Conservation (phyloP, 1,140 invertebrate species). For the Pseudomyrmex sp. region DNA sequence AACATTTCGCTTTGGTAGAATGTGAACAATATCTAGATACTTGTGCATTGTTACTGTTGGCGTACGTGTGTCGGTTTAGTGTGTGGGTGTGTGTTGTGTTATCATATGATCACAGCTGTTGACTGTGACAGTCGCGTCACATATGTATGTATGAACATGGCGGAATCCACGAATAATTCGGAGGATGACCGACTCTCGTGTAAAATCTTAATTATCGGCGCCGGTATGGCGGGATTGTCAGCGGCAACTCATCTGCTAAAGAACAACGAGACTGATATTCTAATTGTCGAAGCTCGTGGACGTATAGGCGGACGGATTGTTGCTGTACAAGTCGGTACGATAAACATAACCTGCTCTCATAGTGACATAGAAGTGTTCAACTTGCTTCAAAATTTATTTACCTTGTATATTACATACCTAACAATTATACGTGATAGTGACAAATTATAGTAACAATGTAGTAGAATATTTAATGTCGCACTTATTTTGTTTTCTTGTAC, state of each 20-base stretch:
- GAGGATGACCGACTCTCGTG: constrained; percentile 81
- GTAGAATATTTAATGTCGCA: neutral
- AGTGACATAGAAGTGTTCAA: neutral
- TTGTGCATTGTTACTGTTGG: neutral
- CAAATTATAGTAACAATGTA: neutral
- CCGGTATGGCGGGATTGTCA: constrained; percentile 94
- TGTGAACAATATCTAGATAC: no score
- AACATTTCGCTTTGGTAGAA: no score
- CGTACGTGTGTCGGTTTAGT: no score
- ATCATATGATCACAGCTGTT: constrained; percentile 17
- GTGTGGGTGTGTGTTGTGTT: no score
- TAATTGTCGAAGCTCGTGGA: constrained; percentile 92
- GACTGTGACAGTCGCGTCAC: constrained; percentile 59
- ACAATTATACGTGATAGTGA: neutral
- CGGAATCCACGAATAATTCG: constrained; percentile 80
- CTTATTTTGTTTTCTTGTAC: neutral
- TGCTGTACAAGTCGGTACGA: constrained; percentile 90
- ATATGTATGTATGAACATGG: constrained; percentile 78
- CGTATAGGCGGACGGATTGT: constrained; percentile 93
- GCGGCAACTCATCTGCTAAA: constrained; percentile 94
- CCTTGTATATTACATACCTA: neutral
- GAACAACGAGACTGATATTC: constrained; percentile 92
- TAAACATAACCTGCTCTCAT: constrained; percentile 62
- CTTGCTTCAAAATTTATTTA: constrained; percentile 7
- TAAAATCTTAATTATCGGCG: constrained; percentile 94